Evolutionary conservation across 2,113 vertebrate species (phyloP).

Genomic region (Bos indicus): DNA sequence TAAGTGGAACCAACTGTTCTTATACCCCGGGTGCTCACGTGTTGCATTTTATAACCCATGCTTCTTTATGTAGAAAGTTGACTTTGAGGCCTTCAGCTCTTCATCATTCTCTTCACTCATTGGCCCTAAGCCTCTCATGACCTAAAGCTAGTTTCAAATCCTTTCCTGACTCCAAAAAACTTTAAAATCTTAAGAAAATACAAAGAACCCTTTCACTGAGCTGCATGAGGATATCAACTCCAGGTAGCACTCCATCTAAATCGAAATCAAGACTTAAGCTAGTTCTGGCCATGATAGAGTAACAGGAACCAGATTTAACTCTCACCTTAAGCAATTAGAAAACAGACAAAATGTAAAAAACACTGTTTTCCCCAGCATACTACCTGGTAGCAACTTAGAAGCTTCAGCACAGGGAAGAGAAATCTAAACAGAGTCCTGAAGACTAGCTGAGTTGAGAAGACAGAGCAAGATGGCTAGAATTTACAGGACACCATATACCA

Average conservation of each 20-base stretch:
- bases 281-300: not conserved
- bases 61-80: not conserved
- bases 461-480: not conserved
- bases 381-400: not conserved
- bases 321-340: not conserved
- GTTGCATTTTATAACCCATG: not conserved
- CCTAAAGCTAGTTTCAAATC: constrained; percentile 3
- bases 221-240: not conserved
- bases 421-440: not conserved
- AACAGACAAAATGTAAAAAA: not conserved
- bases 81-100: not conserved
- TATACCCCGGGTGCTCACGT: not conserved
- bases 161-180: not conserved
- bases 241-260: not conserved
- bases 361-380: not conserved
- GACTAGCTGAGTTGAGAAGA: not conserved
- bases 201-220: constrained; percentile 28
- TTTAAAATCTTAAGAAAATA: constrained; percentile 21
- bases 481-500: not conserved
- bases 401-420: not conserved
- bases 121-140: not conserved
- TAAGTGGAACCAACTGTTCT: constrained; percentile 34
- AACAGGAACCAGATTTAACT: not conserved
- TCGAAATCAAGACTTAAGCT: not conserved
- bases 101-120: not conserved